Percentiles rank a stretch among this genome's conserved stretches.
These are phyloP conservation scores for Anarhynchus alexandrinus DNA, from an alignment of 2,113 vertebrate genomes.

Conservation along the genomic window DNA sequence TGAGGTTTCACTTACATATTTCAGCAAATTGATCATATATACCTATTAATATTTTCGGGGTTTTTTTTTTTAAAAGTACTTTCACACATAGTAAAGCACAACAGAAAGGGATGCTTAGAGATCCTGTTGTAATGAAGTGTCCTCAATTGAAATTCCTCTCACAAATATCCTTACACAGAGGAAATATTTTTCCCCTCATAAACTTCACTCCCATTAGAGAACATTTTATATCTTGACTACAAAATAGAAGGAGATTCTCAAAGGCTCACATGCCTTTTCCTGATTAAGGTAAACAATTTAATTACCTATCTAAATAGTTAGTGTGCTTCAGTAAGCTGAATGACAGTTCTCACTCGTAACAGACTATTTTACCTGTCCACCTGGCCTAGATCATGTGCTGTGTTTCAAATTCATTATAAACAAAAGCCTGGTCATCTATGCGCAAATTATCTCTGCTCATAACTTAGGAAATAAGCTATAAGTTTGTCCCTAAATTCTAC, in stretches of 20 bases:
- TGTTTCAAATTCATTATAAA: neutral
- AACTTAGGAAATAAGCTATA: neutral
- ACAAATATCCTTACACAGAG: neutral
- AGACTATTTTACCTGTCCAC: neutral
- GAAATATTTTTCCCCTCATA: constrained; percentile 37
- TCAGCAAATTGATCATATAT: neutral
- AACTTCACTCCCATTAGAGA: constrained; percentile 28
- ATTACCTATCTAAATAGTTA: constrained; percentile 22
- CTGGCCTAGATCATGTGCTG: neutral
- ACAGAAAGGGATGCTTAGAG: neutral
- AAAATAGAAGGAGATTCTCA: neutral
- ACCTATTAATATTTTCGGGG: neutral
- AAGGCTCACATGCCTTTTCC: neutral
- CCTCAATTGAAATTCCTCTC: constrained; percentile 27
- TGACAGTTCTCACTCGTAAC: neutral
- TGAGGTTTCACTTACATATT: neutral
- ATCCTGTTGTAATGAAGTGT: neutral
- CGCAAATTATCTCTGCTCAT: neutral
- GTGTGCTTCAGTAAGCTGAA: neutral
- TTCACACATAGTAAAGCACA: neutral
- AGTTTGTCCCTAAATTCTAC: neutral
- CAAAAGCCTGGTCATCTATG: neutral
- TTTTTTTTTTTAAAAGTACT: neutral
- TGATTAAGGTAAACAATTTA: constrained; percentile 28
- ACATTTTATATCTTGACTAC: neutral